Evolutionary conservation across 2,888 invertebrate species (phyloP), one percentile per base, ranked within the genome.

Genomic region (Lasioglossum vierecki): DNA sequence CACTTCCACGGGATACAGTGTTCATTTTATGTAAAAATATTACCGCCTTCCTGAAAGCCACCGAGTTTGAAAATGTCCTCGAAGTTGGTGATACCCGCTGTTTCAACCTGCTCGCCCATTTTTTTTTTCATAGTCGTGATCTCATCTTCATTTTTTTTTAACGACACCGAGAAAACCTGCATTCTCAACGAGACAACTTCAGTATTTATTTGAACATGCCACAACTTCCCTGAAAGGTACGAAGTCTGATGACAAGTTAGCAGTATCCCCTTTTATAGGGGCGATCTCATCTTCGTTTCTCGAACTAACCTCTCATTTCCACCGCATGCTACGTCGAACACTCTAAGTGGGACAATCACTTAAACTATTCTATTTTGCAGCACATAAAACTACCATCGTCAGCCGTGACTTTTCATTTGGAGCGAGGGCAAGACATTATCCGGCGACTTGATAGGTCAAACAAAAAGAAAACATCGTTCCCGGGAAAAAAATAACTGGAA

Each of bases 1-100:
- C 57, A 11, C n/a, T 11, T 57, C n/a, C n/a, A 11, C 11, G 4
- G 57, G 11, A 57, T 26, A n/a, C 57, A 4, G 11, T 57, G n/a
- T n/a, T 57, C 57, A 57, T 26, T 57, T 57, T n/a, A n/a, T 57
- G 57, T n/a, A n/a, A 57, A 57, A 57, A 57, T 57, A 57, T 57
- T n/a, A 11, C n/a, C 57, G 11, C 11, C 57, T 11, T 57, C 57
- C n/a, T 57, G n/a, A 57, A 57, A n/a, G 57, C 11, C 11, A 4
- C 57, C 57, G 3, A 11, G n/a, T 57, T 57, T 57, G 0, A n/a
- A n/a, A 57, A 57, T n/a, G 11, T n/a, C n/a, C 2, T n/a, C n/a
- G 4, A 57, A 57, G n/a, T 57, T 11, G 9, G 22, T n/a, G 53
- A 53, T n/a, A n/a, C 57, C n/a, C 11, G n/a, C n/a, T 57, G n/a